Percentiles rank a stretch among this genome's conserved stretches.
Evolutionary conservation across 30 jellyfish, hydroid and myxozoan species (phyloP).

Genomic region (Aurelia sp.): DNA sequence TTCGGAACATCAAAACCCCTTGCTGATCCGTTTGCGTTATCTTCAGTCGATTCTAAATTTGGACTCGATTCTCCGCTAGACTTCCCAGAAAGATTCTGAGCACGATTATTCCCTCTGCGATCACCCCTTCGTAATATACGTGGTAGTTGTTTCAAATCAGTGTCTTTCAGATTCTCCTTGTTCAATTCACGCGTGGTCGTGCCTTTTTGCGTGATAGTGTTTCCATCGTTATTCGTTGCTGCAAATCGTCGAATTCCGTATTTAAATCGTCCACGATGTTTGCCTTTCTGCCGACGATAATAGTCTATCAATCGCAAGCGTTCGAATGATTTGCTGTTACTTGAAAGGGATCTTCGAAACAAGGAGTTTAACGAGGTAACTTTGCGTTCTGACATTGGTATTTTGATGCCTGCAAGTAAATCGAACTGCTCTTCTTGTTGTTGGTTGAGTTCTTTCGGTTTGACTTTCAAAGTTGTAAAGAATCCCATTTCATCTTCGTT

Average conservation of each 20-base stretch:
- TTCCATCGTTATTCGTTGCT: neutral
- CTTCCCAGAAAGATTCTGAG: slow-evolving; percentile 42
- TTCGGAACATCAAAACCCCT: slow-evolving; percentile 1
- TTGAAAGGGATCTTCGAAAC: slow-evolving; percentile 13
- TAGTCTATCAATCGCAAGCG: slow-evolving; percentile 55
- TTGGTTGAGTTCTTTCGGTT: slow-evolving; percentile 78
- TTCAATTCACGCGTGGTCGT: slow-evolving; percentile 30
- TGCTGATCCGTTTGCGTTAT: slow-evolving; percentile 37
- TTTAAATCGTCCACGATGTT: slow-evolving; percentile 43
- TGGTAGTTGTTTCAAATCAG: slow-evolving; percentile 2
- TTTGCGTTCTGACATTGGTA: slow-evolving; percentile 50
- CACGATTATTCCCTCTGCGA: slow-evolving; percentile 49
- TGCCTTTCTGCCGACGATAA: slow-evolving; percentile 50
- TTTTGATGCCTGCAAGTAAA: slow-evolving; percentile 35
- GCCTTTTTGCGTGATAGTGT: slow-evolving; percentile 4
- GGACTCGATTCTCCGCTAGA: neutral
- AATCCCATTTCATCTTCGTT: slow-evolving; percentile 70
- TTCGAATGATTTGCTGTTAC: slow-evolving; percentile 48
- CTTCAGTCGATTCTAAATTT: slow-evolving; percentile 13
- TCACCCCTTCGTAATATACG: slow-evolving; percentile 48
- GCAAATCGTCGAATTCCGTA: slow-evolving; percentile 29
- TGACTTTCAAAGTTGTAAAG: slow-evolving; percentile 70
- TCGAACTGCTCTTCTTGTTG: slow-evolving; percentile 75
- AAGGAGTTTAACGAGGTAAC: slow-evolving; percentile 3
- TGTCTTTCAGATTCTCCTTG: slow-evolving; percentile 29